Conservation (phyloP, 1,140 invertebrate species). For the Caenorhabditis brenneri region DNA sequence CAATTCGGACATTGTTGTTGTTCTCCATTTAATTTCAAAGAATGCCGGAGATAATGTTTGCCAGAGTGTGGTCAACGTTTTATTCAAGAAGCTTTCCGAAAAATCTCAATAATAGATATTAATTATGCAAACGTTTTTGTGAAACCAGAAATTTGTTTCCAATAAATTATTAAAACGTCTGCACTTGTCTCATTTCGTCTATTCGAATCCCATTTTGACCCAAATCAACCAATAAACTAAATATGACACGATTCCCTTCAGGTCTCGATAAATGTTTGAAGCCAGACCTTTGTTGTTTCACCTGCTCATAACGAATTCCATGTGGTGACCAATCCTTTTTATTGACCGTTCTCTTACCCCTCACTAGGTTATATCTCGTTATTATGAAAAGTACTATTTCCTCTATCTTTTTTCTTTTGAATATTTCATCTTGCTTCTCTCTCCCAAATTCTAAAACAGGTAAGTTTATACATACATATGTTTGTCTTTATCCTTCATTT, state of each 20-base stretch:
- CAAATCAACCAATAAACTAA: too few relatives aligned
- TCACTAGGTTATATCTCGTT: background rate
- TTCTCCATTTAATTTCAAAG: constrained; percentile 36
- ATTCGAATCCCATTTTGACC: background rate
- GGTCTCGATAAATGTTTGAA: background rate
- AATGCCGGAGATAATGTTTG: constrained; percentile 48
- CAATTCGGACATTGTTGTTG: constrained; percentile 27
- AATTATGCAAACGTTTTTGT: too few relatives aligned
- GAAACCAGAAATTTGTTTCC: too few relatives aligned
- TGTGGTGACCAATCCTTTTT: background rate
- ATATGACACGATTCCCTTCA: background rate
- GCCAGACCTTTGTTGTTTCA: background rate
- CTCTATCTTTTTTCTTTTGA: background rate
- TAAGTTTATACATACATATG: background rate
- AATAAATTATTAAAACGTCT: background rate
- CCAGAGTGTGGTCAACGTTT: background rate
- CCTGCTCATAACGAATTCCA: background rate
- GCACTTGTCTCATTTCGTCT: too few relatives aligned
- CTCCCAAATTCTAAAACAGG: background rate
- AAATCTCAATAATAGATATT: constrained; percentile 4
- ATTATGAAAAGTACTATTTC: background rate
- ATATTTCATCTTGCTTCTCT: background rate
- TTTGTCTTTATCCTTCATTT: too few relatives aligned
- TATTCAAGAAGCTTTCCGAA: constrained; percentile 13
- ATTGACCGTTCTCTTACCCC: background rate